phyloP scores from a whole-genome alignment of 2,797 vertebrate species.

The Xenops minutus region DNA sequence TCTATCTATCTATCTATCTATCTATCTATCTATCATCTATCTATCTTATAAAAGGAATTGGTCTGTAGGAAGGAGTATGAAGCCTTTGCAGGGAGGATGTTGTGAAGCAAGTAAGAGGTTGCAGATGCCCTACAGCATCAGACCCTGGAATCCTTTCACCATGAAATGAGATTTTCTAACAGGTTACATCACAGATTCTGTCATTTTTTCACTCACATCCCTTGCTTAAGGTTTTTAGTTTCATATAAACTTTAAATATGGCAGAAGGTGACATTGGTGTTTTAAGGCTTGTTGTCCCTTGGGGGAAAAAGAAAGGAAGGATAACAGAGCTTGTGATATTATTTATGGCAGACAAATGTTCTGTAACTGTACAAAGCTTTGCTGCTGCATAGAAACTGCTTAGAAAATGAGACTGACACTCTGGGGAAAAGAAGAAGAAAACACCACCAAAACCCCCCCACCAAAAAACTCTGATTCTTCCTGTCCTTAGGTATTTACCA shows the following conservation, averaged over 20 bases:
- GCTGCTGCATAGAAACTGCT: neutral
- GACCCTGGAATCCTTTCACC: neutral
- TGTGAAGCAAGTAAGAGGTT: neutral
- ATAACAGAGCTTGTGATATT: conserved; percentile 6
- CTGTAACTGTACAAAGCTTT: neutral
- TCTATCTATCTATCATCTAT: too few relatives aligned
- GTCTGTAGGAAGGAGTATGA: neutral
- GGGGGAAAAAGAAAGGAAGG: neutral
- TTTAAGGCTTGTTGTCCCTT: neutral
- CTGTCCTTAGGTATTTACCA: neutral
- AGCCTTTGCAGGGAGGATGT: neutral
- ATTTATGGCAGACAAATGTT: neutral
- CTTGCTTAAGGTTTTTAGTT: neutral
- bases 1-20: too few relatives aligned
- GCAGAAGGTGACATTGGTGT: neutral
- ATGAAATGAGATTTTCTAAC: neutral
- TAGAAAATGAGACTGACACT: neutral
- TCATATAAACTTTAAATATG: neutral
- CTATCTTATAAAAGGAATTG: neutral
- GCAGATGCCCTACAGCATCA: neutral
- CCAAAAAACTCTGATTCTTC: fast-evolving
- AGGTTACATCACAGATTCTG: neutral
- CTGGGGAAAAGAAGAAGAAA: neutral
- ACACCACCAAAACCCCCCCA: fast-evolving
- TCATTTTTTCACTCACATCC: neutral